A percentile compares a stretch with the other conserved stretches of the same genome.
Evolutionary conservation across 2,113 vertebrate genomes (phyloP).

Genomic region (Arizona elegans): DNA sequence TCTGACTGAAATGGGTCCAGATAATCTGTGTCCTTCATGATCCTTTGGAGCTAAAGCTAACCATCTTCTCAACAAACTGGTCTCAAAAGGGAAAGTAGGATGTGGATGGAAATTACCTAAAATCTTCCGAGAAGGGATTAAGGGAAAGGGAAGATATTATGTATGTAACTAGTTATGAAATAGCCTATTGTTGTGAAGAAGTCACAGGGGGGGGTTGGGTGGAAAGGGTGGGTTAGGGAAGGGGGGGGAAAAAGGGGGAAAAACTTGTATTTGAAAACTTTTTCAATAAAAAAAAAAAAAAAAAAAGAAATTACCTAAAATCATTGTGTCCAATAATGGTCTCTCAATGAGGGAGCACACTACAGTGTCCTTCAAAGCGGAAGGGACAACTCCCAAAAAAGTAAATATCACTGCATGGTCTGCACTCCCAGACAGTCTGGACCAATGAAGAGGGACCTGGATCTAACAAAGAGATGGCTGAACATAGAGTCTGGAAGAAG

Average conservation of each 20-base stretch:
- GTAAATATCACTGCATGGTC: neutral
- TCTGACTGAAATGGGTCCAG: neutral
- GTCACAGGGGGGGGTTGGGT: too few species aligned
- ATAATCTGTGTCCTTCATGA: neutral
- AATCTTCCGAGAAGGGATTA: too few species aligned
- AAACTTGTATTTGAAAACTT: too few species aligned
- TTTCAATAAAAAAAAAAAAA: too few species aligned
- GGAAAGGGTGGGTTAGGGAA: too few species aligned
- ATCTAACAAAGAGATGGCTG: neutral
- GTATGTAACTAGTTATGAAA: too few species aligned
- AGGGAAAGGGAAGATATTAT: too few species aligned
- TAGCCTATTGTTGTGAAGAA: too few species aligned
- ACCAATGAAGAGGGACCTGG: neutral
- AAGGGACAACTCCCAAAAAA: neutral
- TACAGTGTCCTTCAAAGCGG: neutral
- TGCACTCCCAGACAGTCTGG: neutral
- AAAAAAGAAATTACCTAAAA: neutral
- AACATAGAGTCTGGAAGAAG: neutral
- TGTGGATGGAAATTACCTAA: neutral
- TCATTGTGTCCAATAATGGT: neutral
- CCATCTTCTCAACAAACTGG: neutral
- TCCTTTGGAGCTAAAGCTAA: neutral
- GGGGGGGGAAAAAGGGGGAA: too few species aligned
- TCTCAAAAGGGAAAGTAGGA: neutral
- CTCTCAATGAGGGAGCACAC: neutral